Conservation (phyloP, 2,113 vertebrate species). For the Varanus salvator region DNA sequence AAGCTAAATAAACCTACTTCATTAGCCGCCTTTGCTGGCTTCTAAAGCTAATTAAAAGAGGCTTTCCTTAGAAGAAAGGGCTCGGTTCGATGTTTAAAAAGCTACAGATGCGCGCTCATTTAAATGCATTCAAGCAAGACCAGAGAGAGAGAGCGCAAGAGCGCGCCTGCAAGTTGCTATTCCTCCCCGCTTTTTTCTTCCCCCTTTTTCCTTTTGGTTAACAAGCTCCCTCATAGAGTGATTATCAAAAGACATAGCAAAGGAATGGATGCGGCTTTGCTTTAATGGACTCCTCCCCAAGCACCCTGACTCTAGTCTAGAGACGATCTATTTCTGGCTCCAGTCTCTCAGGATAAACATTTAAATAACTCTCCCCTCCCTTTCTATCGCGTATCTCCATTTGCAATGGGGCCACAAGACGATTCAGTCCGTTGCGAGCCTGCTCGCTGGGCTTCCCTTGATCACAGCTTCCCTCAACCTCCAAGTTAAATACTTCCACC, state of each 20-base stretch:
- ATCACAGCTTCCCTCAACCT: constrained; percentile 15
- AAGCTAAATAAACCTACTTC: constrained; percentile 25
- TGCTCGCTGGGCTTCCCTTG: constrained; percentile 27
- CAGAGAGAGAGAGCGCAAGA: constrained; percentile 19
- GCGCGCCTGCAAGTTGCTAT: constrained; percentile 15
- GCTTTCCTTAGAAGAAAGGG: not conserved
- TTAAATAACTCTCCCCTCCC: constrained; percentile 18
- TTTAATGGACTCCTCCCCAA: constrained; percentile 45
- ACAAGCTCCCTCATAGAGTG: constrained; percentile 15
- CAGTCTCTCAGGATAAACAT: constrained; percentile 41
- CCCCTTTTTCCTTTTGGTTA: not conserved
- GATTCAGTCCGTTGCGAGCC: constrained; percentile 17
- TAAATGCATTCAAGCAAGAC: not conserved
- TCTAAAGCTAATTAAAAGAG: not conserved
- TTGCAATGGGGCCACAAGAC: not conserved
- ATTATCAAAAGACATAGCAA: constrained; percentile 48
- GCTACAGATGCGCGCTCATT: not conserved
- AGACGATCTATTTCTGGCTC: constrained; percentile 41
- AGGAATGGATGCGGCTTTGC: constrained; percentile 47
- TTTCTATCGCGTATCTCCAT: not conserved
- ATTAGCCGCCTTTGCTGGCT: constrained; percentile 2
- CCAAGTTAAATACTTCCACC: constrained; percentile 36
- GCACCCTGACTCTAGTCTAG: constrained; percentile 40
- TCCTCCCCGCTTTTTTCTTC: not conserved
- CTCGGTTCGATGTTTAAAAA: not conserved